Percentiles rank a stretch among this genome's conserved stretches.
Conservation (phyloP, 2,888 invertebrate species). For the Catocala nupta region DNA sequence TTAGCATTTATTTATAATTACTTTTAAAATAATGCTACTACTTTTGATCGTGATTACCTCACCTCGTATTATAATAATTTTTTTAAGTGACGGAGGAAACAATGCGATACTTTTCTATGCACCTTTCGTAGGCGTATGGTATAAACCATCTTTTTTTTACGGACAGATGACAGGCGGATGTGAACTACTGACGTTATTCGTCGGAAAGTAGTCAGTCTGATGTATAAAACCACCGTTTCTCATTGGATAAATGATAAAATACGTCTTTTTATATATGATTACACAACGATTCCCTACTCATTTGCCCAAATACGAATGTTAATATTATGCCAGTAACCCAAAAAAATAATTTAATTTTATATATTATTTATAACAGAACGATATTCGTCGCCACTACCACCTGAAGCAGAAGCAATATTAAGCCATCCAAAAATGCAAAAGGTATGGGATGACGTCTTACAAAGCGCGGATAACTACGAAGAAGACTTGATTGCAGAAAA, state of each 20-base stretch:
- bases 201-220: too few relatives aligned
- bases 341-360: too few relatives aligned
- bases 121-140: neutral
- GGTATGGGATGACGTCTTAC: neutral
- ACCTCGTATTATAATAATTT: too few relatives aligned
- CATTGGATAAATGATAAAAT: neutral
- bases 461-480: too few relatives aligned
- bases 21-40: too few relatives aligned
- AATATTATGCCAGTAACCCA: too few relatives aligned
- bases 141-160: neutral
- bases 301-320: conserved; percentile 1
- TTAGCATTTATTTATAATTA: too few relatives aligned
- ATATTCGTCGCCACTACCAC: neutral
- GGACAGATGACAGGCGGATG: neutral
- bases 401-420: neutral
- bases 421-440: neutral
- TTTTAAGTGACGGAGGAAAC: too few relatives aligned
- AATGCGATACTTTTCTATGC: too few relatives aligned
- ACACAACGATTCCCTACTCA: neutral
- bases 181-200: neutral
- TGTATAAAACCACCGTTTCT: too few relatives aligned
- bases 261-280: neutral
- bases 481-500: too few relatives aligned
- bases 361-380: neutral
- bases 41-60: too few relatives aligned